Conservation (phyloP, 2,888 invertebrate species). For the Tenthredo distinguenda region DNA sequence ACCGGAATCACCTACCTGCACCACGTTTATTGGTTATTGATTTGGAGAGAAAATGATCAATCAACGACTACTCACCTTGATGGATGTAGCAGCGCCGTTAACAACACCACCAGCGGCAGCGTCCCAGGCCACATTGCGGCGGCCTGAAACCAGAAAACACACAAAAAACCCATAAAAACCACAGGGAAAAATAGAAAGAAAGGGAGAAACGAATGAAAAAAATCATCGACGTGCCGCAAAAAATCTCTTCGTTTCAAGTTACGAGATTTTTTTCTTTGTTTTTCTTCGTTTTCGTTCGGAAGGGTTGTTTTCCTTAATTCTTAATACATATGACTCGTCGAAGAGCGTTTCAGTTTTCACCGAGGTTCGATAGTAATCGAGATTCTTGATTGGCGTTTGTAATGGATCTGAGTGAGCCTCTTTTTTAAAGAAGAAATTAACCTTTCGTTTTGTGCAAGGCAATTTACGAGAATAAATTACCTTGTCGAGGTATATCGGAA, state of each 20-base stretch:
- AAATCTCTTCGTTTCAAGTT: too few relatives aligned
- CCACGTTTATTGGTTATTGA: slow-evolving; percentile 39
- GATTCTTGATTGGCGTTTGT: slow-evolving; percentile 46
- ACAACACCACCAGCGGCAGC: slow-evolving; percentile 75
- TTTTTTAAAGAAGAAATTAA: slow-evolving; percentile 8
- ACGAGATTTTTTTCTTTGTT: too few relatives aligned
- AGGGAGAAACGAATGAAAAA: background rate
- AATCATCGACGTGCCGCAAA: background rate
- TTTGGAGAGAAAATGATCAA: slow-evolving; percentile 37
- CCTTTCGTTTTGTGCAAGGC: slow-evolving; percentile 29
- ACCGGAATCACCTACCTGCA: slow-evolving; percentile 25
- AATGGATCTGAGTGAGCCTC: slow-evolving; percentile 11
- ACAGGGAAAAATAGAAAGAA: background rate
- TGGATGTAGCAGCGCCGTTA: slow-evolving; percentile 74
- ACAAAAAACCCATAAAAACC: background rate
- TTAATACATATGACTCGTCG: too few relatives aligned
- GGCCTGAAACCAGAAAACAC: slow-evolving; percentile 72
- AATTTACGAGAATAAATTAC: slow-evolving; percentile 45
- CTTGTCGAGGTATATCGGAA: slow-evolving; percentile 38
- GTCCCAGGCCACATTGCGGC: slow-evolving; percentile 78
- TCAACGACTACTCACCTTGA: slow-evolving; percentile 69
- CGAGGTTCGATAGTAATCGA: slow-evolving; percentile 23
- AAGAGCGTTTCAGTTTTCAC: background rate
- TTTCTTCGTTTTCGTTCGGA: too few relatives aligned
- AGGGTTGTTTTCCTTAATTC: too few relatives aligned